Evolutionary conservation across 2,888 invertebrate genomes (phyloP).

Genomic region (Melanargia galathea): DNA sequence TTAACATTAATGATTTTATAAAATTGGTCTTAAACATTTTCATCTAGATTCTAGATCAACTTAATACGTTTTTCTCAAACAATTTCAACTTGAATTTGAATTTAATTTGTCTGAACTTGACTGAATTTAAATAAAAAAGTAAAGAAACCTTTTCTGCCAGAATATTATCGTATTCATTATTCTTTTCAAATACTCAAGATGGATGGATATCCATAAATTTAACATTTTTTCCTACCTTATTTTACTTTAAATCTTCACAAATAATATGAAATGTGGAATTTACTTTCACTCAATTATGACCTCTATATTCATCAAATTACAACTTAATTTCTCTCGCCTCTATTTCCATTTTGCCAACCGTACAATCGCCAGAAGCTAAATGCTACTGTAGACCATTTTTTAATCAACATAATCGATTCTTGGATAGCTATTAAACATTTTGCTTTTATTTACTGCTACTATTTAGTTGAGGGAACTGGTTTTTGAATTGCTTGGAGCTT

Average conservation of each 20-base stretch:
- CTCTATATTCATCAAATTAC: background rate
- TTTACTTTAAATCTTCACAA: background rate
- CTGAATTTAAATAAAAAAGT: background rate
- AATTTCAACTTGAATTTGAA: no score
- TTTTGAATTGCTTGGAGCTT: conserved; percentile 1
- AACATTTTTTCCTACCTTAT: conserved; percentile 1
- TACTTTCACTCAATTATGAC: background rate
- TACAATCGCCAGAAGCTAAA: conserved; percentile 32
- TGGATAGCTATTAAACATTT: conserved; percentile 35
- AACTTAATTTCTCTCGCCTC: background rate
- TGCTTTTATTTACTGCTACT: conserved; percentile 28
- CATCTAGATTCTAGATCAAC: no score
- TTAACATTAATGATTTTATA: background rate
- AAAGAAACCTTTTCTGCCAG: background rate
- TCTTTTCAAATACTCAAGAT: background rate
- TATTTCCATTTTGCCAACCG: conserved; percentile 14
- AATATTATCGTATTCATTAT: background rate
- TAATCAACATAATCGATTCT: conserved; percentile 46
- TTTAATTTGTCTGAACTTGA: no score
- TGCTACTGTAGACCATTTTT: conserved; percentile 35
- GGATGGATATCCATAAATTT: conserved; percentile 1
- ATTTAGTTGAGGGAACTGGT: conserved; percentile 23
- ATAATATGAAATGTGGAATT: background rate
- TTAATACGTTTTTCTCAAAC: no score
- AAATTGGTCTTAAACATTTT: no score